Evolutionary conservation across 2,797 vertebrate genomes (phyloP), one percentile per base, ranked within the genome.

Genomic region (Vipera ursinii): DNA sequence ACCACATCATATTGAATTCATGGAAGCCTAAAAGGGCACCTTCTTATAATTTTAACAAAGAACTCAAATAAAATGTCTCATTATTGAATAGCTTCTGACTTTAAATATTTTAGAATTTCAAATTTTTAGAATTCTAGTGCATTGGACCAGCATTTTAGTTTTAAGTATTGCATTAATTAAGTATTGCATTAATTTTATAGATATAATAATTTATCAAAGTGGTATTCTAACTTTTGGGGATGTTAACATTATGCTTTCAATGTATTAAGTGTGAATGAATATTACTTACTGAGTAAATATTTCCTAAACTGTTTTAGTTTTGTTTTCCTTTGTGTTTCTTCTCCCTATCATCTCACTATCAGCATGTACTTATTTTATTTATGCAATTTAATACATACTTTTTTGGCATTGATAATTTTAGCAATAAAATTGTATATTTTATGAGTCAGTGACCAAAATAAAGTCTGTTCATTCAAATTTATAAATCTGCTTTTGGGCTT

Each of bases 401-500:
- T 65, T 65, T 65, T 65, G 26, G 61, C 1, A 65, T 65, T 65
- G 28, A n/a, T 65, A 13, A 65, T 65, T 63, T 65, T 65, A 65
- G 8, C 10, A 13, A 28, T 65, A 65, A 65, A 65, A 63, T 28
- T 63, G 61, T 24, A 63, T 26, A 63, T 63, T 63, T 9, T 28
- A 63, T 28, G 26, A 28, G 9, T 63, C 24, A n/a, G 61, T n/a
- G 61, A 65, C 24, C 9, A 65, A 65, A 65, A 65, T n/a, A n/a
- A 65, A 65, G 28, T 10, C 26, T 57, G 15, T 57, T 12, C 13
- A 57, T 57, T 57, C 61, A 65, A n/a, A 65, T 65, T 28, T 65
- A 28, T 65, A n/a, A 65, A n/a, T n/a, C 65, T 48, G 65, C 22
- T 2, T 14, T 92, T n/a, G 53, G 44, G 92, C 59, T 97, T 28